These are phyloP conservation scores for Panthera tigris DNA, from an alignment of 2,113 vertebrate species.

Conservation along the genomic window DNA sequence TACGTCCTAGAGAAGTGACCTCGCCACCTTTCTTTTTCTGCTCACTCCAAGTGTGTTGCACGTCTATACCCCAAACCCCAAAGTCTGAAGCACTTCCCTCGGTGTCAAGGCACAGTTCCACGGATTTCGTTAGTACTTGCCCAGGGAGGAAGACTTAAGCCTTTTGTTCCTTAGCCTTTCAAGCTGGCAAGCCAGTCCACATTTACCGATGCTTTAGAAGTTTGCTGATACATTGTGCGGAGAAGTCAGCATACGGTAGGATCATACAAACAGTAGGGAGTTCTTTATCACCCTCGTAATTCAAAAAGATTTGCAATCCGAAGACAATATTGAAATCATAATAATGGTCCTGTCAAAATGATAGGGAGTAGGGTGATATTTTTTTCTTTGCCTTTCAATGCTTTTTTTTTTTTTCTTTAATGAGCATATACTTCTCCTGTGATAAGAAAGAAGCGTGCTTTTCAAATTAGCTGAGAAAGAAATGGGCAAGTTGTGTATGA, in stretches of 20 bases:
- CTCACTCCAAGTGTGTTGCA: neutral
- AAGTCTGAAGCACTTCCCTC: neutral
- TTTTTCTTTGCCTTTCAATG: neutral
- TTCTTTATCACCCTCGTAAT: neutral
- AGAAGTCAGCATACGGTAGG: neutral
- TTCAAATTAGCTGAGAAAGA: constrained; percentile 14
- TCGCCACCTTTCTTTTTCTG: neutral
- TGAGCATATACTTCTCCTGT: neutral
- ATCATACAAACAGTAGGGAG: neutral
- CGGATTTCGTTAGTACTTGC: neutral
- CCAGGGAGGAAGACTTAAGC: neutral
- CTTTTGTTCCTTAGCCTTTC: neutral
- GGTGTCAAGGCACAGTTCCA: neutral
- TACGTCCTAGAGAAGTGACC: neutral
- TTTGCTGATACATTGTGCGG: neutral
- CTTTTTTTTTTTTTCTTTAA: neutral
- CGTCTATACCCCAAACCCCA: neutral
- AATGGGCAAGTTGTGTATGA: neutral
- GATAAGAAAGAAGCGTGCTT: neutral
- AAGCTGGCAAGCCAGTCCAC: neutral
- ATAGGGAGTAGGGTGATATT: neutral
- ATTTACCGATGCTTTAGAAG: neutral
- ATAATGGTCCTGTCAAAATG: neutral
- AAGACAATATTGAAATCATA: neutral
- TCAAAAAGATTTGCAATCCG: neutral